These are phyloP conservation scores for Euura lappo DNA, from an alignment of 1,140 invertebrate genomes.

Conservation along the genomic window DNA sequence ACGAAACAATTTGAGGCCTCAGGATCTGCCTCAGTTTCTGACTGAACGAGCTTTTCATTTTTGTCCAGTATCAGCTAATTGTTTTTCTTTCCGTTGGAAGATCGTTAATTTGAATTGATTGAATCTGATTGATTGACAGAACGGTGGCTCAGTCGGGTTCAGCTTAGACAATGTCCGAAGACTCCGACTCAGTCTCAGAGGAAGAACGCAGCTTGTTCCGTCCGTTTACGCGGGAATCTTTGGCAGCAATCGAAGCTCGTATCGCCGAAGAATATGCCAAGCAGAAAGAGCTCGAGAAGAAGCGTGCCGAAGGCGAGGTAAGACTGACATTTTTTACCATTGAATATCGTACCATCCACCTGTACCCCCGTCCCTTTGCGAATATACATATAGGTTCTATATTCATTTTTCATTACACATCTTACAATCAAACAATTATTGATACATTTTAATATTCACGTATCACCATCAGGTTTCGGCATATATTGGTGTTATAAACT, in stretches of 20 bases:
- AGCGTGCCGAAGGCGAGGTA: conserved; percentile 93
- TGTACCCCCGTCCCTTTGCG: conserved; percentile 14
- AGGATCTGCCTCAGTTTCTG: too few species aligned
- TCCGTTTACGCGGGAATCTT: conserved; percentile 96
- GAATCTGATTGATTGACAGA: conserved; percentile 38
- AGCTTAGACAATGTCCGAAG: conserved; percentile 80
- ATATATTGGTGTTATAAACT: too few species aligned
- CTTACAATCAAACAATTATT: not conserved
- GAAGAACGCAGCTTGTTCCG: conserved; percentile 95
- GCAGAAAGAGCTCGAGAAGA: conserved; percentile 94
- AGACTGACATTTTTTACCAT: conserved; percentile 35
- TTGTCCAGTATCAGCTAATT: too few species aligned
- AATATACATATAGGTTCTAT: conserved; percentile 16
- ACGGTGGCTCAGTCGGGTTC: conserved; percentile 61
- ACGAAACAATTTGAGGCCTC: too few species aligned
- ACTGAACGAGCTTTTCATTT: too few species aligned
- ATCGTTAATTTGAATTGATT: too few species aligned
- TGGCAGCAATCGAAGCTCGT: conserved; percentile 90
- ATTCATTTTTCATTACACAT: conserved; percentile 6
- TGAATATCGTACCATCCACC: not conserved
- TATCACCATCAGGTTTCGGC: too few species aligned
- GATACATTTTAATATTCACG: too few species aligned
- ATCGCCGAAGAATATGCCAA: conserved; percentile 94
- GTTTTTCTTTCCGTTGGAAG: too few species aligned
- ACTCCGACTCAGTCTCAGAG: conserved; percentile 88